phyloP scores from a whole-genome alignment of 2,113 vertebrate genomes.

The Odontesthes bonariensis region DNA sequence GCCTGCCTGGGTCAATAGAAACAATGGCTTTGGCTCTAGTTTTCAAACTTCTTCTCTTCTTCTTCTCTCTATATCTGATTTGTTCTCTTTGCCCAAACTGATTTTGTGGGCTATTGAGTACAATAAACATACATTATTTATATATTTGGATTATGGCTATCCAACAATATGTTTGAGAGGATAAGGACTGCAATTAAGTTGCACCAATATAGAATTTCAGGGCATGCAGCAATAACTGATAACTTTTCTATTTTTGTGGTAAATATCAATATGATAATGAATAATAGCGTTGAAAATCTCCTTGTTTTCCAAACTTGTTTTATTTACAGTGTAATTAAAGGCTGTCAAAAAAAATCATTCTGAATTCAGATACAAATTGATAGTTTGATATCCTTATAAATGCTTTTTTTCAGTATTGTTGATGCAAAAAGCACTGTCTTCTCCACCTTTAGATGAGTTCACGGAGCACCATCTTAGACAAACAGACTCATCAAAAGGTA shows the following conservation, averaged over 20 bases:
- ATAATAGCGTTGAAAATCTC: too few relatives aligned
- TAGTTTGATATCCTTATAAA: too few relatives aligned
- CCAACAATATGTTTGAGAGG: slow-evolving; percentile 16
- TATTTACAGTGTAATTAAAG: too few relatives aligned
- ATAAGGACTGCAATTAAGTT: neutral
- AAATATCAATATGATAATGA: neutral
- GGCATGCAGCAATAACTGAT: neutral
- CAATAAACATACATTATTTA: slow-evolving; percentile 53
- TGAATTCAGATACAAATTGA: too few relatives aligned
- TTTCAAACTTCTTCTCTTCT: slow-evolving; percentile 59
- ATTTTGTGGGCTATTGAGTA: slow-evolving; percentile 49
- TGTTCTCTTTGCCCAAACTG: slow-evolving; percentile 30
- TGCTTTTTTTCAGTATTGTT: too few relatives aligned
- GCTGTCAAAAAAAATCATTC: too few relatives aligned
- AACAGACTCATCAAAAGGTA: too few relatives aligned
- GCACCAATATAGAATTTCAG: neutral
- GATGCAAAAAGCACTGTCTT: too few relatives aligned
- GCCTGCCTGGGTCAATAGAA: slow-evolving; percentile 65
- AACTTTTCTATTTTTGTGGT: neutral
- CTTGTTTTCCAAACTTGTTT: too few relatives aligned
- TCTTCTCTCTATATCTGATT: slow-evolving; percentile 57
- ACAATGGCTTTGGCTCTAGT: slow-evolving; percentile 51
- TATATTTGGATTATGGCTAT: slow-evolving; percentile 51
- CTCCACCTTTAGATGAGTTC: too few relatives aligned
- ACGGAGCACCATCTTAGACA: too few relatives aligned